Percentiles rank a stretch among this genome's conserved stretches.
phyloP scores from a whole-genome alignment of 2,888 invertebrate species.

The Carcina quercana region DNA sequence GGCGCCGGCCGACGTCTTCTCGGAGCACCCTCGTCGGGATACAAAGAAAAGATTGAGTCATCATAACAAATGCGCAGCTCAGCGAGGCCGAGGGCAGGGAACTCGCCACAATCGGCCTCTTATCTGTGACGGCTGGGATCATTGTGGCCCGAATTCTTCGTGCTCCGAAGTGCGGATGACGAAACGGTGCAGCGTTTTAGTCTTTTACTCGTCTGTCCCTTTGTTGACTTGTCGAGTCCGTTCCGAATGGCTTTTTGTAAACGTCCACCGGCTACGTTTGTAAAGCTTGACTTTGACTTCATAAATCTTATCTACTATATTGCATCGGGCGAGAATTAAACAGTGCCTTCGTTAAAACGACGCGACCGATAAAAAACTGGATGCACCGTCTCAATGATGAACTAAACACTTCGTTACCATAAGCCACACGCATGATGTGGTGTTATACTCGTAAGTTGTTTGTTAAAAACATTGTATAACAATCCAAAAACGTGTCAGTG shows the following conservation, averaged over 20 bases:
- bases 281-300: conserved; percentile 54
- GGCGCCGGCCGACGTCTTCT: conserved; percentile 19
- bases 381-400: conserved; percentile 24
- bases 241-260: conserved; percentile 58
- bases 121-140: conserved; percentile 66
- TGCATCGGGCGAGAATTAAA: conserved; percentile 45
- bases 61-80: conserved; percentile 68
- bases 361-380: conserved; percentile 31
- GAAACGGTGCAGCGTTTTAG: conserved; percentile 38
- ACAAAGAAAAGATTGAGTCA: conserved; percentile 72
- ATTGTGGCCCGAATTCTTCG: conserved; percentile 61
- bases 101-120: conserved; percentile 60
- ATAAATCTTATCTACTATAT: conserved; percentile 64
- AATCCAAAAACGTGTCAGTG: no score
- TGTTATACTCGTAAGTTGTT: no score
- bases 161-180: conserved; percentile 48
- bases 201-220: conserved; percentile 56
- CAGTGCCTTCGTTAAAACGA: conserved; percentile 34
- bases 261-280: conserved; percentile 47
- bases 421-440: no score
- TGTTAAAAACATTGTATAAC: no score
- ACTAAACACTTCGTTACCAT: no score
- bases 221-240: conserved; percentile 66
- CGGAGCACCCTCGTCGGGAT: conserved; percentile 37
- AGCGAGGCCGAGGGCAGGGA: conserved; percentile 51